Base-by-base conservation (phyloP, 2,113 vertebrate species). In the Penelope pileata region DNA sequence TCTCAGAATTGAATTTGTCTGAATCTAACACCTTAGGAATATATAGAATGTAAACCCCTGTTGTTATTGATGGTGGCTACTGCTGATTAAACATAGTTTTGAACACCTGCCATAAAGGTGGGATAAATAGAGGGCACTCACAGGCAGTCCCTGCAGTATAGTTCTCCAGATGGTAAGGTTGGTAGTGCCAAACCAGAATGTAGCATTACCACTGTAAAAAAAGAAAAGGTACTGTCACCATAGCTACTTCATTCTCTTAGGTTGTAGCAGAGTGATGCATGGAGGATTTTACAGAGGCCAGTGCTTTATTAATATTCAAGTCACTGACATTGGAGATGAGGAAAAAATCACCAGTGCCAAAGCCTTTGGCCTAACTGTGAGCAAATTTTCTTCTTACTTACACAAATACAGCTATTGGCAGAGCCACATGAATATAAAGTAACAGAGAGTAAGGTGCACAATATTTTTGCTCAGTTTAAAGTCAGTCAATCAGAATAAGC, bases 191-290 rank as follows among this genome's bases (percentile, higher is more conserved):
- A 85, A 77, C 14, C 59, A 48, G 62, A 70, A 51, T 13, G 6
- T 81, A 53, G 76, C 4, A 1, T 63, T 53, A 83, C 59, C 38
- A 4, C 47, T 32, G 85, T n/a, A 23, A 86, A 83, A 91, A 48
- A 50, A 50, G 21, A 62, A 93, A 78, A 88, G 93, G 69, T 88
- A 80, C 88, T 90, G 94, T 97, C 93, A 27, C 95, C 95, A 94
- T 95, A 68, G 93, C 79, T 94, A 86, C 91, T 86, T 60, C 64
- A 7, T 64, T 75, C 56, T 72, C 24, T 24, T n/a, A 91, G 93
- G 43, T 22, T 51, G 79, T 81, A 36, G 78, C 81, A 12, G 58
- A 70, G 91, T 17, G 8, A 54, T 19, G 75, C 59, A 2, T 14
- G 2, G 12, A 22, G 63, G 78, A 29, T 43, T 54, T 66, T 74